Conservation (phyloP, 2,797 vertebrate species). For the Manis crassicaudata region DNA sequence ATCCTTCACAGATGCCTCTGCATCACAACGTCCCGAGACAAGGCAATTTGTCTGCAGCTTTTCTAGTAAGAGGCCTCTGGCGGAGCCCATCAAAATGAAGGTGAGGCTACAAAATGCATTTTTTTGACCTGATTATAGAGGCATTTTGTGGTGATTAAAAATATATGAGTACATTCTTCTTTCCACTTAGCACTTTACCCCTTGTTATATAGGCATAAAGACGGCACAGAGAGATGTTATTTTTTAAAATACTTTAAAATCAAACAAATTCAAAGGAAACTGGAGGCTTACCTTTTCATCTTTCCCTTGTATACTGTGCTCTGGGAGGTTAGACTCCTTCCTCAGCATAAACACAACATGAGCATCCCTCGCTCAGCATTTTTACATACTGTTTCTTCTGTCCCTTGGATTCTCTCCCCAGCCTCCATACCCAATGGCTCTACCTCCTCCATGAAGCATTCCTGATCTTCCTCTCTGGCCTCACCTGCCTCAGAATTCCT, state of each 20-base stretch:
- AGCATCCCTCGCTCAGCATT: neutral
- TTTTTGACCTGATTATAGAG: neutral
- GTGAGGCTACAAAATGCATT: neutral
- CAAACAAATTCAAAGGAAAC: neutral
- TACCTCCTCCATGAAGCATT: neutral
- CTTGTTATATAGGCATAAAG: neutral
- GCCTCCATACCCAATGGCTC: neutral
- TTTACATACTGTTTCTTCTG: neutral
- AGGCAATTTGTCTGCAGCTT: neutral
- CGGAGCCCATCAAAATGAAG: conserved; percentile 2
- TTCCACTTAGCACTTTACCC: neutral
- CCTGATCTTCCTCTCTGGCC: neutral
- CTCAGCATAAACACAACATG: neutral
- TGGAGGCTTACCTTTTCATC: neutral
- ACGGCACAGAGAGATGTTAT: neutral
- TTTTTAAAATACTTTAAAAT: neutral
- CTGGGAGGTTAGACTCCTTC: neutral
- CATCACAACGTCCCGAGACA: conserved; percentile 9
- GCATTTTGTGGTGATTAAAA: conserved; percentile 15
- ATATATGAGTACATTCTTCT: conserved; percentile 22
- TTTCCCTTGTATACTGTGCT: neutral
- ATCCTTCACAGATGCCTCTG: neutral
- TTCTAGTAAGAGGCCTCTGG: conserved; percentile 43
- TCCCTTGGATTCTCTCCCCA: neutral
- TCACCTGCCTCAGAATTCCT: neutral